These are phyloP conservation scores for Pocota personata DNA, from an alignment of 2,888 invertebrate species.

Conservation along the genomic window DNA sequence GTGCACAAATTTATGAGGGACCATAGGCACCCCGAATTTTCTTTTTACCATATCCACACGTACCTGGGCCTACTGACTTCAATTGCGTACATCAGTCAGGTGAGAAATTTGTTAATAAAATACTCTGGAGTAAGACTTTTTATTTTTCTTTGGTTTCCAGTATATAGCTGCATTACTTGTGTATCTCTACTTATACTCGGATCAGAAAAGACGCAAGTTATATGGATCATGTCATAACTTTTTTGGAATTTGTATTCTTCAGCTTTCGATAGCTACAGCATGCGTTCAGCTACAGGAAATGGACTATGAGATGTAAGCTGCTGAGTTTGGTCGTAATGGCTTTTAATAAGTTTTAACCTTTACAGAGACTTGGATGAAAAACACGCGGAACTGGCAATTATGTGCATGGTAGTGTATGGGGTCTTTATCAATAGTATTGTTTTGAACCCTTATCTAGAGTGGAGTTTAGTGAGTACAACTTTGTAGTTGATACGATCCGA, in stretches of 20 bases:
- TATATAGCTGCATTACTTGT: background rate
- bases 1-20: background rate
- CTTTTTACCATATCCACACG: background rate
- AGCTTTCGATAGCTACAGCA: slow-evolving; percentile 10
- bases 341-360: background rate
- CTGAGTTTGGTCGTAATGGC: background rate
- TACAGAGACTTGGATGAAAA: background rate
- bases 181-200: slow-evolving; percentile 19
- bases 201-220: slow-evolving; percentile 3
- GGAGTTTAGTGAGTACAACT: too few relatives aligned
- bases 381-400: background rate
- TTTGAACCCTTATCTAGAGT: too few relatives aligned
- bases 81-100: background rate
- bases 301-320: background rate
- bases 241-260: slow-evolving; percentile 16
- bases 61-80: background rate
- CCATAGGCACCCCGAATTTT: background rate
- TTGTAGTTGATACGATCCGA: background rate
- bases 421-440: too few relatives aligned
- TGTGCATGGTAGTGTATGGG: background rate
- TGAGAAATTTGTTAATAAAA: background rate
- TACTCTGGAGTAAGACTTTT: too few relatives aligned
- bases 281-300: slow-evolving; percentile 8
- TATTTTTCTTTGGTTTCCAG: background rate
- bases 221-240: slow-evolving; percentile 32